Evolutionary conservation across 2,113 vertebrate genomes (phyloP).

Genomic region (Grantiella picta): DNA sequence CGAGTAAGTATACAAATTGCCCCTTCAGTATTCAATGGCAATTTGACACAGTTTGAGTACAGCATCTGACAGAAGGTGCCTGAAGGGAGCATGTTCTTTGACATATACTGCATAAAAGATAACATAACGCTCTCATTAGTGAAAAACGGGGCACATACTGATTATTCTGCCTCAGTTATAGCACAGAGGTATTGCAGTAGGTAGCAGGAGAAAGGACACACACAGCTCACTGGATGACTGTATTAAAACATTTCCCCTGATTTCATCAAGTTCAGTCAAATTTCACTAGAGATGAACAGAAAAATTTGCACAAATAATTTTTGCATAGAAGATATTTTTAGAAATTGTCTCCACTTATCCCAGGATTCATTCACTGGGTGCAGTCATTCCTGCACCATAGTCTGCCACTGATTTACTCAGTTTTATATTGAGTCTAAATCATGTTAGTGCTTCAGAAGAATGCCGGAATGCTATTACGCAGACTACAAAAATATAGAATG

Average conservation of each 20-base stretch:
- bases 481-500: background rate
- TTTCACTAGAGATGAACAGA: background rate
- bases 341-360: background rate
- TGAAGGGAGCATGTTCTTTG: background rate
- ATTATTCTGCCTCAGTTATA: background rate
- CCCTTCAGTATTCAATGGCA: background rate
- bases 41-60: background rate
- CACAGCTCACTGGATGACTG: background rate
- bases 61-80: rapidly evolving
- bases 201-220: rapidly evolving
- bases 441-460: background rate
- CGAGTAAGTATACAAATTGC: too few species aligned
- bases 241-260: background rate
- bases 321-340: background rate
- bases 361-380: background rate
- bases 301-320: background rate
- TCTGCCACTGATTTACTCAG: background rate
- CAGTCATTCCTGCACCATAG: background rate
- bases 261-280: background rate
- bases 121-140: background rate
- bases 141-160: background rate
- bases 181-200: background rate
- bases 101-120: background rate
- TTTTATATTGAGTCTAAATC: background rate
- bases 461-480: background rate